Evolutionary conservation across 2,888 invertebrate species (phyloP), one percentile per base, ranked within the genome.

Genomic region (Drosophila anceps): DNA sequence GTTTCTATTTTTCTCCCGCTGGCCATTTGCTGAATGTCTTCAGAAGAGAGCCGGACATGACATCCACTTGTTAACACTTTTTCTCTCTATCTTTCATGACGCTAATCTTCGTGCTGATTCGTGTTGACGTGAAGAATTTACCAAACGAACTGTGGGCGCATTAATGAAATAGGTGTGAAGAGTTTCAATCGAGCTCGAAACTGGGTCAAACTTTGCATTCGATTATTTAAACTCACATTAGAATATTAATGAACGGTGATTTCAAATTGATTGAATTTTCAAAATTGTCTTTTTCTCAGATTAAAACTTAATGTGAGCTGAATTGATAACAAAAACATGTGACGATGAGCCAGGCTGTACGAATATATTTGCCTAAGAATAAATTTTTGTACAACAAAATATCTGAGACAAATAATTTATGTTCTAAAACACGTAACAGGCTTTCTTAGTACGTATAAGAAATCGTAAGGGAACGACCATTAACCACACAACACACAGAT

Each of bases 1-100:
- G 54, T 44, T 54, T 69, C 35, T 13, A 24, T 43, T 46, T 59
- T 29, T 39, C n/a, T 50, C 18, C 58, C 41, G 59, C 33, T 51
- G 63, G 43, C 50, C 68, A 60, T 63, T 62, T 62, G 44, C 66
- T 58, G 41, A 43, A 53, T 61, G 73, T 57, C 64, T 67, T 69
- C 31, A 10, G 39, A 44, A n/a, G 27, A 44, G 70, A 62, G 41
- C 73, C 70, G 72, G 60, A 86, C 83, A 86, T 69, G 87, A 76
- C 89, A 71, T 83, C 62, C 55, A 71, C 74, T 75, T 84, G 86
- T 86, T 84, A 84, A 81, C 89, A 84, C 84, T 78, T 88, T 84
- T 79, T 44, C 58, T 70, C 68, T 70, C 68, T 57, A 58, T 55
- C 68, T 72, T 54, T 70, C 64, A 43, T 48, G 43, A 51, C 37